phyloP scores from a whole-genome alignment of 2,888 invertebrate genomes.

The Urechis unicinctus region DNA sequence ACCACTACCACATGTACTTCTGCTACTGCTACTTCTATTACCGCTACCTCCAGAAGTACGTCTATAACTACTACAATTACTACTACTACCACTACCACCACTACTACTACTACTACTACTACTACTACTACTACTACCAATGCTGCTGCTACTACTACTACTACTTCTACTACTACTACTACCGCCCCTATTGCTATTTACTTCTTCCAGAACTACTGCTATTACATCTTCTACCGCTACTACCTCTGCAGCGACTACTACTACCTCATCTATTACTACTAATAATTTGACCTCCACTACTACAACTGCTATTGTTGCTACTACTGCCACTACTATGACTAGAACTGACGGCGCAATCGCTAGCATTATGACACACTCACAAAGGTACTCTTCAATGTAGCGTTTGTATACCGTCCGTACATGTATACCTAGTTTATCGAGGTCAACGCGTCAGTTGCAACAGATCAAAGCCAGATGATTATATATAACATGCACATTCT shows the following conservation, averaged over 20 bases:
- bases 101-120: constrained; percentile 2
- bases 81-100: not conserved
- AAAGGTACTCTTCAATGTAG: too few species aligned
- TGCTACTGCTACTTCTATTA: not conserved
- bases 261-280: constrained; percentile 1
- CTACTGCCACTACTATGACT: constrained; percentile 3
- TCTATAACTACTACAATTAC: too few species aligned
- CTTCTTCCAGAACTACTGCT: not conserved
- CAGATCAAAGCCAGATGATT: too few species aligned
- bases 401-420: too few species aligned
- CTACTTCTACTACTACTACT: not conserved
- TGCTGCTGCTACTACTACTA: constrained; percentile 2
- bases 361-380: constrained; percentile 1
- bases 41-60: not conserved
- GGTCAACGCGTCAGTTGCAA: too few species aligned
- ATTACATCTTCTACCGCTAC: not conserved
- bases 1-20: not conserved
- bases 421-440: too few species aligned
- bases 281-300: not conserved
- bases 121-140: constrained; percentile 2
- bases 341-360: not conserved
- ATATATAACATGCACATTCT: too few species aligned
- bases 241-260: constrained; percentile 2
- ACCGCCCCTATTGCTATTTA: not conserved
- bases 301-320: constrained; percentile 5